Percentiles rank a stretch among this genome's conserved stretches.
These are phyloP conservation scores for Lysandra coridon DNA, from an alignment of 2,888 invertebrate genomes.

Conservation along the genomic window DNA sequence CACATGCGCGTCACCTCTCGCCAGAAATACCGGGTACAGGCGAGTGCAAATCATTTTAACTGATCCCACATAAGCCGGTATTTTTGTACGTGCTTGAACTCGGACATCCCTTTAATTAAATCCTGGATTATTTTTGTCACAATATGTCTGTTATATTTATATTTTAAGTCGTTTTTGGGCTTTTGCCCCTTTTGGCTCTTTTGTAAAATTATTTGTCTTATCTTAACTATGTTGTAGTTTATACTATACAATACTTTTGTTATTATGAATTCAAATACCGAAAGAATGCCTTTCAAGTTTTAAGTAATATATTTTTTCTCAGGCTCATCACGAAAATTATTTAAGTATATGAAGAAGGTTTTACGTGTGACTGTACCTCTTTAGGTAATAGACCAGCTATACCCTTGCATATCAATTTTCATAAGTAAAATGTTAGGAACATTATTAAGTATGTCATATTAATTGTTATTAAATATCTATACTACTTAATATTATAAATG, in stretches of 20 bases:
- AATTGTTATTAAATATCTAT: no score
- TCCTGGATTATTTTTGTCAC: neutral
- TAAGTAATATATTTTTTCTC: no score
- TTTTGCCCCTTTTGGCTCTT: neutral
- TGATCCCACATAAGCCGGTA: constrained; percentile 13
- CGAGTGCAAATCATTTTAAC: constrained; percentile 22
- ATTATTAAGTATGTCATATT: no score
- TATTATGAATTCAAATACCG: no score
- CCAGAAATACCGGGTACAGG: constrained; percentile 31
- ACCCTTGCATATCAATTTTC: neutral
- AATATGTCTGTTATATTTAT: neutral
- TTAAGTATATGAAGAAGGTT: neutral
- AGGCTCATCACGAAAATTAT: no score
- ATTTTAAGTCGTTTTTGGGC: neutral
- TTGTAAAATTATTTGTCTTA: no score
- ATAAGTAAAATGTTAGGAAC: neutral
- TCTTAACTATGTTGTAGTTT: no score
- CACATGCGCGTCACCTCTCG: constrained; percentile 67
- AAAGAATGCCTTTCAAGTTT: no score
- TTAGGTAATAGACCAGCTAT: neutral
- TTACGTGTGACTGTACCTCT: neutral
- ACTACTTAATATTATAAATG: no score
- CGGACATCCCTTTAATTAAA: neutral
- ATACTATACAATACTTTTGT: no score
- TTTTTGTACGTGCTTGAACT: neutral